Conservation (phyloP, 2,888 invertebrate genomes). For the Drosophila greeni region DNA sequence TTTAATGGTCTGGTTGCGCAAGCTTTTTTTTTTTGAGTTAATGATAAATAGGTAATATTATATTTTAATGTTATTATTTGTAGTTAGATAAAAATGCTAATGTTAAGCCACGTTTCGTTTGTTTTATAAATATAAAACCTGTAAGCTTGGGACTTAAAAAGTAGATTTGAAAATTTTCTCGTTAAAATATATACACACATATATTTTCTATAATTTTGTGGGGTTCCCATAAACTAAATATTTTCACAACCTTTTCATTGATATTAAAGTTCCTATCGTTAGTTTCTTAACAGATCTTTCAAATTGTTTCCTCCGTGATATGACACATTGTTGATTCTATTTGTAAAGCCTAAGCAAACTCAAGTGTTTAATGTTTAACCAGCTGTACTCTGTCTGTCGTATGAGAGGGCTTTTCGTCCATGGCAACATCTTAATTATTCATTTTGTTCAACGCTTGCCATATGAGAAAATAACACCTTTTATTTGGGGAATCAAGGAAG, state of each 20-base stretch:
- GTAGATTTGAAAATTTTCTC: background rate
- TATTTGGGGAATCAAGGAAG: background rate
- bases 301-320: background rate
- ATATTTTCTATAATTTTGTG: background rate
- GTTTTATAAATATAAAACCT: background rate
- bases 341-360: conserved; percentile 38
- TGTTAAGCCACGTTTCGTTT: background rate
- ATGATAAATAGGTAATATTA: background rate
- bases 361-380: conserved; percentile 56
- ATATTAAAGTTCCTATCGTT: background rate
- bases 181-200: no score
- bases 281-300: conserved; percentile 3
- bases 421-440: conserved; percentile 22
- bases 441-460: conserved; percentile 2
- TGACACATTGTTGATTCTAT: conserved; percentile 11
- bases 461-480: background rate
- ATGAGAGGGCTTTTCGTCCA: conserved; percentile 15
- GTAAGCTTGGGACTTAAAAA: no score
- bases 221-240: no score
- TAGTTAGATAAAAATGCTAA: background rate
- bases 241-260: no score
- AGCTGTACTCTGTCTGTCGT: conserved; percentile 19
- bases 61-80: background rate
- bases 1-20: background rate
- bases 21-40: background rate